Base-by-base conservation (phyloP, 2,113 vertebrate genomes). In the Regulus satrapa region DNA sequence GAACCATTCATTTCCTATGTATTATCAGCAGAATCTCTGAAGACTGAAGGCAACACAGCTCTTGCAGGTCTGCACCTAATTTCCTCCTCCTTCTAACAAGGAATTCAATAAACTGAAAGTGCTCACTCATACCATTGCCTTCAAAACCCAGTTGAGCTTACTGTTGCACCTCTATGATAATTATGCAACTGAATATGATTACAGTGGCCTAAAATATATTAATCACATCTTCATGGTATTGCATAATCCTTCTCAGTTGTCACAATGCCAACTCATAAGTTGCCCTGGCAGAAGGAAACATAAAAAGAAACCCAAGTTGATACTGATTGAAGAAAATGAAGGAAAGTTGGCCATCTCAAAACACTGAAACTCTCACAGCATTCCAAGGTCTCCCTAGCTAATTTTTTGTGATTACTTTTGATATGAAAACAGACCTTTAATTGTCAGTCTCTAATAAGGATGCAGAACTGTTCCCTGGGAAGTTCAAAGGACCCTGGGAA, bases 311-410 rank as follows among this genome's bases (percentile, higher is more conserved):
- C 48, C 43, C 45, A 61, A 92, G 51, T 97, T 97, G 96, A 95
- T 97, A 89, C 61, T 94, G 96, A 97, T 95, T 97, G 86, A 97
- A 95, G 64, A 45, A 90, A 98, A 96, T 88, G 94, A 98, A 97
- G 95, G 92, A 72, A 97, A 96, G 66, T 89, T 96, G 95, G 93
- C 86, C 83, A 89, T 93, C 89, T 75, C 62, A 74, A 82, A 92
- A 55, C 48, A 83, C 40, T 54, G 66, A 72, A 93, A 93, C 88
- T 94, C 91, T 97, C 93, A 95, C 80, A 79, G 84, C 77, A 92
- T 95, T 97, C 94, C 85, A 90, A 84, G 28, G 69, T 89, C 51
- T 96, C 75, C 51, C 68, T 92, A 48, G 82, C 55, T 94, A 91
- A 96, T 86, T 94, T 95, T 96, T 95, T 0, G 17, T 97, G 92